Evolutionary conservation across 2,797 vertebrate species (phyloP).

Genomic region (Heteromormyrus szaboi): DNA sequence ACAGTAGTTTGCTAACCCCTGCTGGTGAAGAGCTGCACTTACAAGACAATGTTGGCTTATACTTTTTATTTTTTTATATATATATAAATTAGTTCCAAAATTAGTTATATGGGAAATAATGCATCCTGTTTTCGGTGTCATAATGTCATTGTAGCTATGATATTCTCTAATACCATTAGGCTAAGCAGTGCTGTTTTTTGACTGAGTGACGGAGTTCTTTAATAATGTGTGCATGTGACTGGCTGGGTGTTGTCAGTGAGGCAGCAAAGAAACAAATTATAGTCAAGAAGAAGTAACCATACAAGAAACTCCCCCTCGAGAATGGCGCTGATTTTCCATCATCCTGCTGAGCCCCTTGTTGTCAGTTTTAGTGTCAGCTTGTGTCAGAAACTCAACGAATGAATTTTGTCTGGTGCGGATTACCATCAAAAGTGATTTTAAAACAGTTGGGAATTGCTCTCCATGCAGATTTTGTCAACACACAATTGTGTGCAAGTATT

Average conservation of each 20-base stretch:
- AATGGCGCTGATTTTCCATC: background rate
- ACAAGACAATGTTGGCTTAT: background rate
- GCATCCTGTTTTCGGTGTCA: background rate
- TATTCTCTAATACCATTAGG: background rate
- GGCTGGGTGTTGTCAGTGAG: background rate
- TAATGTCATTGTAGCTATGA: background rate
- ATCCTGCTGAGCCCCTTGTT: background rate
- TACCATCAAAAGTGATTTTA: background rate
- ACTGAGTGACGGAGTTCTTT: background rate
- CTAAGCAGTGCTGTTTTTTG: background rate
- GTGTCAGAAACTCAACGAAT: background rate
- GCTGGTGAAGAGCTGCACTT: background rate
- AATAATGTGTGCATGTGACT: background rate
- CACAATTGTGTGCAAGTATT: background rate
- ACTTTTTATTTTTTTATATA: background rate
- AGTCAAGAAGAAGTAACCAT: background rate
- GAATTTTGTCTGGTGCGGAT: background rate
- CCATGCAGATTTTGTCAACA: background rate
- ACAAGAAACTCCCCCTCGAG: background rate
- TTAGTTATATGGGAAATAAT: background rate
- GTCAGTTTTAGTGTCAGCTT: background rate
- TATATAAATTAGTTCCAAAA: background rate
- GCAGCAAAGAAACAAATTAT: background rate
- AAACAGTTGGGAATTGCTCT: background rate
- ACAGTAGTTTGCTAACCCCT: conserved; percentile 1